Evolutionary conservation across 1,140 invertebrate genomes (phyloP).

Genomic region (Steinernema khuongi): DNA sequence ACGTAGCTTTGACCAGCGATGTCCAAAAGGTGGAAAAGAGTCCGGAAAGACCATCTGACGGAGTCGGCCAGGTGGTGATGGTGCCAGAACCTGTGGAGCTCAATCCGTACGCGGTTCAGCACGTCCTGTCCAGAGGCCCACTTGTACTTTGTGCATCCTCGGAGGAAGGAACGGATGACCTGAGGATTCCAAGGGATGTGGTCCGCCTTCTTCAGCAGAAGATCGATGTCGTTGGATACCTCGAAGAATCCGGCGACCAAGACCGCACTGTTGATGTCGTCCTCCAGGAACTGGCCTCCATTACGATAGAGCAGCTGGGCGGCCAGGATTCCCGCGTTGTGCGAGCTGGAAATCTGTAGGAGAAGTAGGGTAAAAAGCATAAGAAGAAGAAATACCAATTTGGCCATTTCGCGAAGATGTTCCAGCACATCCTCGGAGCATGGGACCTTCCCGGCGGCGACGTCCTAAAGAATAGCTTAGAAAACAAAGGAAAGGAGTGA

Average conservation of each 20-base stretch:
- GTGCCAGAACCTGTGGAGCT: constrained; percentile 6
- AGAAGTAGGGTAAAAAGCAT: neutral
- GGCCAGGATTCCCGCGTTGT: neutral
- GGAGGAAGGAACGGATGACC: neutral
- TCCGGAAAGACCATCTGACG: neutral
- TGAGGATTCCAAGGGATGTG: neutral
- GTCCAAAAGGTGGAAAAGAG: neutral
- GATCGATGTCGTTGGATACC: neutral
- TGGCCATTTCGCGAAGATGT: neutral
- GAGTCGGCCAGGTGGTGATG: neutral
- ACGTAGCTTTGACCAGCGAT: neutral
- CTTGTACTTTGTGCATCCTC: neutral
- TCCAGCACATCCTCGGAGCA: neutral
- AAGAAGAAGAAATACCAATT: neutral
- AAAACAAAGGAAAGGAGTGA: neutral
- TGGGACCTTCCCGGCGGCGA: neutral
- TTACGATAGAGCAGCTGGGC: neutral
- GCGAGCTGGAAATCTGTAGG: neutral
- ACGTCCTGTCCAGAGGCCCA: neutral
- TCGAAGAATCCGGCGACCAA: neutral
- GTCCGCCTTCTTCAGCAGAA: neutral
- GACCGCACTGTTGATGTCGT: neutral
- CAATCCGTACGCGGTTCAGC: neutral
- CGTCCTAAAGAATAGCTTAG: neutral
- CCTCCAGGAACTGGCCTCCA: neutral